Percentiles rank a stretch among this genome's conserved stretches.
Evolutionary conservation across 1,140 invertebrate genomes (phyloP).

Genomic region (Drosophila littoralis): DNA sequence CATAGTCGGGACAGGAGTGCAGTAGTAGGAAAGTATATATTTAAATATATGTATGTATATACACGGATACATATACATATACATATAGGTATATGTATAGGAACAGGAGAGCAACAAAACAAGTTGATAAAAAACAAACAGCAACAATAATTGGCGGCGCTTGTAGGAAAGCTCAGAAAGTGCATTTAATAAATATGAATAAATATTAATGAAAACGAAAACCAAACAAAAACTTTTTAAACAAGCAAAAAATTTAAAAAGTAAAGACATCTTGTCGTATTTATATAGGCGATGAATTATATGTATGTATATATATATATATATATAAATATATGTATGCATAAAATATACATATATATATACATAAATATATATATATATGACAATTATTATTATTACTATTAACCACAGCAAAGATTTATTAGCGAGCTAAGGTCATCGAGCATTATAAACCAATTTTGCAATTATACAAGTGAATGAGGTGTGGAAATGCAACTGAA

Average conservation of each 20-base stretch:
- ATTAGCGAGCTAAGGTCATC: conserved; percentile 72
- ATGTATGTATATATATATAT: conserved; percentile 31
- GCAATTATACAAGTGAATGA: conserved; percentile 64
- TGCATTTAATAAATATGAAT: conserved; percentile 73
- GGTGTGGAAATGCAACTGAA: conserved; percentile 24
- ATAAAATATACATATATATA: conserved; percentile 59
- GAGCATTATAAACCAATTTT: conserved; percentile 67
- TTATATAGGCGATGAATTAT: conserved; percentile 58
- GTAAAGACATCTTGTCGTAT: conserved; percentile 48
- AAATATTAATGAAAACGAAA: conserved; percentile 49
- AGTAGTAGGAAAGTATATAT: conserved; percentile 58
- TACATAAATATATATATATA: conserved; percentile 18
- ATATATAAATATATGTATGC: conserved; percentile 48
- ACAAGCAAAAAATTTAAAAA: conserved; percentile 53
- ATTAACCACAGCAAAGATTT: conserved; percentile 67
- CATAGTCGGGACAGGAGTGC: conserved; percentile 56
- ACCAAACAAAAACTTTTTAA: conserved; percentile 58
- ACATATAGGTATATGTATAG: conserved; percentile 44
- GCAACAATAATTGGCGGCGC: conserved; percentile 83
- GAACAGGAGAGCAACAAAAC: conserved; percentile 39
- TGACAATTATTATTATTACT: conserved; percentile 72
- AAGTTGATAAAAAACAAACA: conserved; percentile 61
- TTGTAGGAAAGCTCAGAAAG: conserved; percentile 83
- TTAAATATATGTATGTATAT: conserved; percentile 15
- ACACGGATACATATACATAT: conserved; percentile 33